phyloP scores from a whole-genome alignment of 1,140 invertebrate genomes.

The Heliconius congener region DNA sequence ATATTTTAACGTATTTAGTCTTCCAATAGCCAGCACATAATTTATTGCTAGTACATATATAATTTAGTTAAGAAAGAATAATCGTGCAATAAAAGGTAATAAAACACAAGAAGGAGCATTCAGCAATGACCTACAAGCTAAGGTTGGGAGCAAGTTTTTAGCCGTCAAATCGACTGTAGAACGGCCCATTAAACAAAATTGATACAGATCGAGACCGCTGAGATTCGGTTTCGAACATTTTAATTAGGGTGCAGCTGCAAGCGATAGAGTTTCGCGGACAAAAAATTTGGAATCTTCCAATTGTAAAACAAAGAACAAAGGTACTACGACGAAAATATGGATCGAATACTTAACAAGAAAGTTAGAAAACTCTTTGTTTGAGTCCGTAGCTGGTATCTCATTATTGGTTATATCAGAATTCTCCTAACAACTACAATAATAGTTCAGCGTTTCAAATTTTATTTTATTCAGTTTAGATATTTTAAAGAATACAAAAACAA shows the following conservation, averaged over 20 bases:
- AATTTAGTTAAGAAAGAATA: not conserved
- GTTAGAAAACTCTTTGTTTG: not conserved
- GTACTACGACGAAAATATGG: not conserved
- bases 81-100: not conserved
- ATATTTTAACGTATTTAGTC: not conserved
- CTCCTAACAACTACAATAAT: not conserved
- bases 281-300: conserved; percentile 33
- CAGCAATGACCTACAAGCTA: conserved; percentile 32
- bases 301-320: conserved; percentile 22
- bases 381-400: not conserved
- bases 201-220: conserved; percentile 67
- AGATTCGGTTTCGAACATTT: conserved; percentile 71
- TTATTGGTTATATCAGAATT: not conserved
- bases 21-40: not conserved
- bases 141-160: conserved; percentile 46
- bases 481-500: not conserved
- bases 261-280: conserved; percentile 53
- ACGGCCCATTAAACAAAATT: conserved; percentile 75
- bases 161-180: conserved; percentile 49
- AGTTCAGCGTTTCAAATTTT: not conserved
- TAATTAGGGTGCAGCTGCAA: conserved; percentile 64
- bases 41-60: not conserved
- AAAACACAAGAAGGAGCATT: conserved; percentile 23
- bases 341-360: conserved; percentile 7
- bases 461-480: not conserved